Conservation (phyloP, 2,113 vertebrate genomes). For the Psephotus haematonotus region DNA sequence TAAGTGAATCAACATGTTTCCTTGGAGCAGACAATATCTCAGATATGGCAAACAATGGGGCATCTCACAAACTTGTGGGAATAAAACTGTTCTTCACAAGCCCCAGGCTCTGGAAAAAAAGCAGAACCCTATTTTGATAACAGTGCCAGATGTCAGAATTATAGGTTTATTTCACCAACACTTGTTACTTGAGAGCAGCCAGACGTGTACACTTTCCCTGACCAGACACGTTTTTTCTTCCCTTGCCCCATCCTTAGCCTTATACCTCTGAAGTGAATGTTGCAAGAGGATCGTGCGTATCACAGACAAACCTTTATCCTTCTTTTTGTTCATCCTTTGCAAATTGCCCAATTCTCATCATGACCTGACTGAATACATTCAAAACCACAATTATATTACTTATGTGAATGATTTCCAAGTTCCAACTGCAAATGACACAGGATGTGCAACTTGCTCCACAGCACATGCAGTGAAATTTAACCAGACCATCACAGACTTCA, state of each 20-base stretch:
- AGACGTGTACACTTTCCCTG: accelerated
- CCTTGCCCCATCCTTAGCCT: not conserved
- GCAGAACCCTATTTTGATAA: not conserved
- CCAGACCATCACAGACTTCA: not conserved
- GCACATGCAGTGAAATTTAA: not conserved
- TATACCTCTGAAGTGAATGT: not conserved
- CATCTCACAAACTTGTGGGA: accelerated
- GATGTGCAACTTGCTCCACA: not conserved
- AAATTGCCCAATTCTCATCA: not conserved
- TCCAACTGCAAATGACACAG: not conserved
- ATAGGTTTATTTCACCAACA: not conserved
- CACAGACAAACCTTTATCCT: not conserved
- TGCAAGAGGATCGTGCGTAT: not conserved
- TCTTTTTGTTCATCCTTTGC: not conserved
- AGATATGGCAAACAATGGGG: not conserved
- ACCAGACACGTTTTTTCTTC: not conserved
- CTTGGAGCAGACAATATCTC: not conserved
- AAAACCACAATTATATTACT: not conserved
- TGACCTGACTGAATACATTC: not conserved
- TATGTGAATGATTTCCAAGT: not conserved
- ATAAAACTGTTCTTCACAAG: not conserved
- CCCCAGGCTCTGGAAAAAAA: not conserved
- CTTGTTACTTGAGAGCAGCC: not conserved
- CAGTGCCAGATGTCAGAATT: not conserved
- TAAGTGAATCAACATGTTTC: not conserved